Base-by-base conservation (phyloP, 1,140 invertebrate genomes). In the Ips typographus region DNA sequence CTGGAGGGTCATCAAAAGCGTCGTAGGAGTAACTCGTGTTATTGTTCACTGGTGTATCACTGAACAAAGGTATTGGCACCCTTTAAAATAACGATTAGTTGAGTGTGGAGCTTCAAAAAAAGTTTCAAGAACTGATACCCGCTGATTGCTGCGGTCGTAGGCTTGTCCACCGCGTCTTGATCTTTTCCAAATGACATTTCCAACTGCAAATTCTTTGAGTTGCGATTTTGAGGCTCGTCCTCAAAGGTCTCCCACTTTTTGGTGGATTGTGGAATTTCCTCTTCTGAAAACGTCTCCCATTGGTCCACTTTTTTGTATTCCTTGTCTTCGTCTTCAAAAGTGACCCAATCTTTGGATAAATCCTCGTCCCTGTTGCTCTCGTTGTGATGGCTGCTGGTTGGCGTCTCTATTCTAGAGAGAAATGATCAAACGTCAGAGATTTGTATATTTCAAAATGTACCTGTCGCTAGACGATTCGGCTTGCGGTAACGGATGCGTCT, bases 21-120 rank as follows among this genome's bases (percentile, higher is more conserved):
- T 78, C 77, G 55, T 74, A 78, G 0, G 74, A 71, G 59, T 77
- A 78, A 1, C 74, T 74, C 7, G 59, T 77, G 59, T 77, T 78
- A 52, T 77, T 75, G 58, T 78, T 78, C 4, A 77, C 71, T 4
- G 69, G 73, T n/a, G 71, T 70, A 70, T 77, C 76, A 5, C 71
- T 59, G 55, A 77, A 77, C 4, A 78, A 58, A 6, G 77, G 75
- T n/a, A 68, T 73, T 4, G 75, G 77, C 7, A 71, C 8, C 40
- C 66, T 68, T 40, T 47, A 2, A 47, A 47, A 1, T 49, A 22
- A 61, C 4, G 47, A 61, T 2, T 49, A 38, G 8, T 47, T 47
- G 7, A 61, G 22, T n/a, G n/a, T 53, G 6, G 3, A 36, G 59
- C 42, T n/a, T 22, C 1, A 47, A 3, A 47, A 42, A 22, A 22